phyloP scores from a whole-genome alignment of 2,888 invertebrate species.

The Perithous albicinctus region DNA sequence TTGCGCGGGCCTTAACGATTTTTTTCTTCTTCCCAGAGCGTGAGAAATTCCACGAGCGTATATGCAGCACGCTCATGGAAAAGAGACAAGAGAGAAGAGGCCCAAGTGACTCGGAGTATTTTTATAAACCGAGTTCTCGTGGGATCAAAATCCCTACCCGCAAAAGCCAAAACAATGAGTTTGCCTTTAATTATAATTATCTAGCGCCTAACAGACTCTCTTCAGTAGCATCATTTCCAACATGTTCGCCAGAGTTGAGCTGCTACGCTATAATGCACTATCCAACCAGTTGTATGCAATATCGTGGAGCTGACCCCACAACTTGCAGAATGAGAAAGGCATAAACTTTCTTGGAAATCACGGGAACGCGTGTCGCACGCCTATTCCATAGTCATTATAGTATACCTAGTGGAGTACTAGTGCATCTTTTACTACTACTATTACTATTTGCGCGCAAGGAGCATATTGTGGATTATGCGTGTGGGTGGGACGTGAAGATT shows the following conservation, averaged over 20 bases:
- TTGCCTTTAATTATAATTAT: slow-evolving; percentile 81
- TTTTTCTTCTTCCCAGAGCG: slow-evolving; percentile 58
- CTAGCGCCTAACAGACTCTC: slow-evolving; percentile 76
- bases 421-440: slow-evolving; percentile 3
- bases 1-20: slow-evolving; percentile 43
- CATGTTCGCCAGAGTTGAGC: background rate
- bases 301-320: slow-evolving; percentile 20
- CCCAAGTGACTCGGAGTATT: background rate
- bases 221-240: slow-evolving; percentile 1
- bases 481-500: background rate
- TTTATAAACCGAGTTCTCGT: slow-evolving; percentile 71
- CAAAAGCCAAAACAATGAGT: slow-evolving; percentile 78
- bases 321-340: slow-evolving; percentile 74
- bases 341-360: slow-evolving; percentile 74
- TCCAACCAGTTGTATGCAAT: background rate
- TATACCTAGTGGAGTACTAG: slow-evolving; percentile 16
- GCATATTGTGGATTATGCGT: background rate
- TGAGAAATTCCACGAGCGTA: slow-evolving; percentile 56
- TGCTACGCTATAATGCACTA: background rate
- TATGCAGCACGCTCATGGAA: slow-evolving; percentile 5
- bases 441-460: slow-evolving; percentile 12
- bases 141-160: slow-evolving; percentile 72
- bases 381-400: slow-evolving; percentile 51
- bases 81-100: slow-evolving; percentile 4
- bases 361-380: slow-evolving; percentile 62